Percentiles rank a stretch among this genome's conserved stretches.
These are phyloP conservation scores for Ophiothrix spiculata DNA, from an alignment of 35 echinoderm and acorn worm species.

Conservation along the genomic window DNA sequence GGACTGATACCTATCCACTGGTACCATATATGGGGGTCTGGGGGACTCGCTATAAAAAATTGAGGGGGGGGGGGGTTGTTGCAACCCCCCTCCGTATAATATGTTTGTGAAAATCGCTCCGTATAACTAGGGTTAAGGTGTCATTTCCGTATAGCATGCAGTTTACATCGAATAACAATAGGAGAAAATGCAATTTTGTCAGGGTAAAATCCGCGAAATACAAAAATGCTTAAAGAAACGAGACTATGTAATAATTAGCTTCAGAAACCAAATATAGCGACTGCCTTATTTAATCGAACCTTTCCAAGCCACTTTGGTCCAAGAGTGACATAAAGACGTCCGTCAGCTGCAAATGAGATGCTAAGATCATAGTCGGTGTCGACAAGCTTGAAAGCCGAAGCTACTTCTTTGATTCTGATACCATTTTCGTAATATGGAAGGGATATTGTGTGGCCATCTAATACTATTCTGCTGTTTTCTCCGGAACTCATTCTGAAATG, in stretches of 20 bases:
- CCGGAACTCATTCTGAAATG: not conserved
- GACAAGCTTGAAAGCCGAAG: constrained; percentile 1
- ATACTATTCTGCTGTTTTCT: not conserved
- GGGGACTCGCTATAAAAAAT: too few species aligned
- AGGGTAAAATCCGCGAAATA: not conserved
- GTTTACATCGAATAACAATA: not conserved
- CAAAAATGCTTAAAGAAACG: not conserved
- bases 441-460: not conserved
- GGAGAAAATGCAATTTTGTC: not conserved
- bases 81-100: too few species aligned
- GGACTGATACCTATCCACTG: too few species aligned
- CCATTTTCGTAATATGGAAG: not conserved
- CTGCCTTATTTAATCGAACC: not conserved
- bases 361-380: not conserved
- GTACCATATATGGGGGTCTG: too few species aligned
- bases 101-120: too few species aligned
- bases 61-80: too few species aligned
- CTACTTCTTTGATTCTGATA: not conserved
- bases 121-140: too few species aligned
- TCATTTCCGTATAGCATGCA: not conserved
- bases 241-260: not conserved
- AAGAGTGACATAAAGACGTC: constrained; percentile 13
- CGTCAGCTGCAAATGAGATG: not conserved
- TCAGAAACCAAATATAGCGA: too few species aligned
- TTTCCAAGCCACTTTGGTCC: constrained; percentile 18